These are phyloP conservation scores for Brachyhypopomus gauderio DNA, from an alignment of 2,113 vertebrate species.

Conservation along the genomic window DNA sequence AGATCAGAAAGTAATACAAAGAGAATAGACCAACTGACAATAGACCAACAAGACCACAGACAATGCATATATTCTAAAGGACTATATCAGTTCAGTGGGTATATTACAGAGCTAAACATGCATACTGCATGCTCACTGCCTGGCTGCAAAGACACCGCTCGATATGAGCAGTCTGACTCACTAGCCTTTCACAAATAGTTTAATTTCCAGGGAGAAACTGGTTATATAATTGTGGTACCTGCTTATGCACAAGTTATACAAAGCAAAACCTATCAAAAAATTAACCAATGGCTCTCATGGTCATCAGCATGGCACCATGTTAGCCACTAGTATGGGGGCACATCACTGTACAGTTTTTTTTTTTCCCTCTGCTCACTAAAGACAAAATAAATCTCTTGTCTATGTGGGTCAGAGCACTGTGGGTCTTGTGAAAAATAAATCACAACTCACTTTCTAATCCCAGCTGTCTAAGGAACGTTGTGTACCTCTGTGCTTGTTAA, in stretches of 20 bases:
- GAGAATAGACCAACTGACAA: no score
- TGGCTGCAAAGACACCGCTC: slow-evolving; percentile 37
- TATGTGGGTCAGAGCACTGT: slow-evolving; percentile 63
- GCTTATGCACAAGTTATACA: slow-evolving; percentile 68
- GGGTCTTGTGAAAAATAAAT: slow-evolving; percentile 57
- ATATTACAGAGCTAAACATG: neutral
- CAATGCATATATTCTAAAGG: neutral
- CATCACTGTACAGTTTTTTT: slow-evolving; percentile 5
- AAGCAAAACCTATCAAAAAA: slow-evolving; percentile 71
- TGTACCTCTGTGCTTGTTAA: slow-evolving; percentile 59
- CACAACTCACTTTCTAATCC: slow-evolving; percentile 54
- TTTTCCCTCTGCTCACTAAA: slow-evolving; percentile 35
- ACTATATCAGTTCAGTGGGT: no score
- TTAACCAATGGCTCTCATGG: slow-evolving; percentile 64
- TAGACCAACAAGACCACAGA: neutral
- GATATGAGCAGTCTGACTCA: slow-evolving; percentile 69
- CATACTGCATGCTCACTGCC: slow-evolving; percentile 17
- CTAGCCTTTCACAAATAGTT: slow-evolving; percentile 57
- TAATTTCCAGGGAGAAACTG: slow-evolving; percentile 68
- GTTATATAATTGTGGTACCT: slow-evolving; percentile 71
- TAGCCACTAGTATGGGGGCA: slow-evolving; percentile 63
- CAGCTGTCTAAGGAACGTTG: slow-evolving; percentile 46
- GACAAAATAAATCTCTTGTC: slow-evolving; percentile 70
- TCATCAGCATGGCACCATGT: slow-evolving; percentile 64
- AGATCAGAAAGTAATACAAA: neutral